Evolutionary conservation across 1,140 invertebrate species (phyloP).

Genomic region (Schmidtea mediterranea): DNA sequence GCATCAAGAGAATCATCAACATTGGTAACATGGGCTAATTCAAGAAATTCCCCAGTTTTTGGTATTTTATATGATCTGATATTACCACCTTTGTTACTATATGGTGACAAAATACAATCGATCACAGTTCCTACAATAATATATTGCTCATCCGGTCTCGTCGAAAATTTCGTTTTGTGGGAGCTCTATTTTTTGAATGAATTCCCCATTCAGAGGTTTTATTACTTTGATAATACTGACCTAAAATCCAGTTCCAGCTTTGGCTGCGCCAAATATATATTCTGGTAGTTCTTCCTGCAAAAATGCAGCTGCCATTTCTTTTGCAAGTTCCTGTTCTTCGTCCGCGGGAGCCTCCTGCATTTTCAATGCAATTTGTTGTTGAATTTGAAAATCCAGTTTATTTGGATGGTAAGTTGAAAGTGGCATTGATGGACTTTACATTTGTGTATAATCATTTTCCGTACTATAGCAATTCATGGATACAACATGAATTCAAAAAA

Average conservation of each 20-base stretch:
- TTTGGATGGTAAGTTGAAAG: constrained; percentile 85
- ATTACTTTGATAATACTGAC: constrained; percentile 71
- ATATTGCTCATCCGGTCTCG: no score
- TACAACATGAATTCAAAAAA: no score
- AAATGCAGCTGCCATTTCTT: constrained; percentile 84
- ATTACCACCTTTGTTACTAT: no score
- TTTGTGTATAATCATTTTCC: no score
- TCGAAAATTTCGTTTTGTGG: constrained; percentile 93
- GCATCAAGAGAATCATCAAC: no score
- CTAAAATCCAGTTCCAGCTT: constrained; percentile 83
- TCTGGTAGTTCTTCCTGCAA: constrained; percentile 77
- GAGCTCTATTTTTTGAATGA: constrained; percentile 47
- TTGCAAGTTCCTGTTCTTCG: constrained; percentile 63
- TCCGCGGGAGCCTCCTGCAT: constrained; percentile 87
- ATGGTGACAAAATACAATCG: no score
- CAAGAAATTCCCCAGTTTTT: no score
- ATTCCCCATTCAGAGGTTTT: constrained; percentile 55
- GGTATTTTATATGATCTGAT: no score
- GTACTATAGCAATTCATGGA: no score
- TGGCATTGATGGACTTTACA: constrained; percentile 64
- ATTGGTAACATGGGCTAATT: no score
- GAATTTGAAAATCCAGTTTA: constrained; percentile 85
- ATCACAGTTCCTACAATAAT: no score
- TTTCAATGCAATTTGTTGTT: constrained; percentile 49
- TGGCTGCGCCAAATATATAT: constrained; percentile 72